Evolutionary conservation across 2,888 invertebrate genomes (phyloP), one percentile per base, ranked within the genome.

Genomic region (Antitype chi): DNA sequence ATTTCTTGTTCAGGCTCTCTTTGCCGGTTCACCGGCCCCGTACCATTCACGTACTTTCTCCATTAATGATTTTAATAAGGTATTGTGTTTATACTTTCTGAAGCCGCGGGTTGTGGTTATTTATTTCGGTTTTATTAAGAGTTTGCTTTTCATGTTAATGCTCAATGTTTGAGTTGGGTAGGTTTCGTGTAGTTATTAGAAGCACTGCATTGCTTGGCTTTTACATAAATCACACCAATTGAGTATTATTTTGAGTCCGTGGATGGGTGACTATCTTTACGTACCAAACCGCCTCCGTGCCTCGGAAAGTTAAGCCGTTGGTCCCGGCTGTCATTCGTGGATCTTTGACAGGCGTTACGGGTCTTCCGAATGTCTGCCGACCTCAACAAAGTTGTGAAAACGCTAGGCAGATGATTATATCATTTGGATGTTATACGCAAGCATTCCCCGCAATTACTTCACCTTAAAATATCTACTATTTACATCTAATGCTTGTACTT

Each of bases 11-110:
- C 73, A 67, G 78, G 68, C 78, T 83, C 88, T 85, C 80, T 78
- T 81, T 76, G 73, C 75, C 79, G 87, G 88, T 88, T 88, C 87
- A 87, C 78, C 68, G 79, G 81, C 85, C 84, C 62, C 81, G 71
- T 74, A 84, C 85, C 79, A 82, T 88, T 85, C 87, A 78, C 76
- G 74, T 84, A 86, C 87, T 88, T 86, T 88, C 89, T 77, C 87
- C 75, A 74, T 84, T 89, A 82, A 88, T 85, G 78, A 70, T 68
- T 80, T 84, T 88, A 87, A 87, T 89, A 88, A 87, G 78, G 79
- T 72, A 88, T 88, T 88, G 87, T 88, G 76, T 83, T 87, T 81
- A 84, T 84, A 84, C 84, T 81, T 78, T 78, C 78, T 5, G 76
- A 76, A 68, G 81, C 32, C 70, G 71, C 69, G 20, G 49, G 43